Evolutionary conservation across 2,797 vertebrate genomes (phyloP), one percentile per base, ranked within the genome.

Genomic region (Pitangus sulphuratus): DNA sequence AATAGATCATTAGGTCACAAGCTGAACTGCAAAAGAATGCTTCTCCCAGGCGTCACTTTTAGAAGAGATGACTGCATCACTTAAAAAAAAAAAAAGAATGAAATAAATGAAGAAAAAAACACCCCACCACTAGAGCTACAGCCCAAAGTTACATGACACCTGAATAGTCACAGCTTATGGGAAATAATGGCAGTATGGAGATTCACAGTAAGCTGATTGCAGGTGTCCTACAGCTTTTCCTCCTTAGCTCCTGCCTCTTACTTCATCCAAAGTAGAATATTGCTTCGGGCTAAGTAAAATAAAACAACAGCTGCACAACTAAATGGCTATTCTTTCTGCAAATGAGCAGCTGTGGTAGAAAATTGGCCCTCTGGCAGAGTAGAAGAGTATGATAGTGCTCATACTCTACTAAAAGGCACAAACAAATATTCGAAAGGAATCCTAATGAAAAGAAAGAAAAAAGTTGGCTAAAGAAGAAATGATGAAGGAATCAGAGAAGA

Each of bases 271-370:
- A 89, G 76, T 12, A 95, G 89, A 94, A 79, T 72, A 86, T 9
- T 72, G 87, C 95, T 97, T 44, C 69, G 24, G 95, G 95, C 92
- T 96, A 96, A 88, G 88, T 72, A 93, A 96, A 96, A 90, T 97
- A 84, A 94, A 91, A 95, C 94, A 96, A 96, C 95, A 96, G 92
- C 93, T 97, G 95, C 92, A 97, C 89, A 91, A 79, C 87, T 91
- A 93, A 96, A 93, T 76, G 85, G 95, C 91, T 84, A 92, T 91
- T 95, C 93, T 93, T 87, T 82, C 88, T 93, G 77, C 80, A 95
- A 95, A 95, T 84, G 66, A 96, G 86, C 92, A 95, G 95, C 95
- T 96, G 93, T 90, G 68, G 65, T 69, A 95, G 87, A 91, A 97
- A 86, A 93, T 31, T 69, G 26, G 76, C 92, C 94, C 95, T 93